Evolutionary conservation across 2,888 invertebrate species (phyloP), one percentile per base, ranked within the genome.

Genomic region (Eristalis arbustorum): DNA sequence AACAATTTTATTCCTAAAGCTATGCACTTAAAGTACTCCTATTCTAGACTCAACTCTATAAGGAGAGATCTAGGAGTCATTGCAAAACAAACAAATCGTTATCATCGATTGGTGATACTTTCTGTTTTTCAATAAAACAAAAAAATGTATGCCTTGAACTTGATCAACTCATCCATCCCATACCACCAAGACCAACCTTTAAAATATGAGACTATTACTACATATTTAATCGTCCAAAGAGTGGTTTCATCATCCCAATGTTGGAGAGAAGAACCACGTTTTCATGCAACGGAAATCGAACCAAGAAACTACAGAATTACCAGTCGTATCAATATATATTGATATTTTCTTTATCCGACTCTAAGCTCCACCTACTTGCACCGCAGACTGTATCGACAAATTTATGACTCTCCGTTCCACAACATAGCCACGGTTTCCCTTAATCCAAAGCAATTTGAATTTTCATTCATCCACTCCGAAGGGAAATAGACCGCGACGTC

Each of bases 401-500:
- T 49, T 49, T 49, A 49, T 49, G 49, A 49, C 18, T 49, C 18
- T 49, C 49, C 49, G 79, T 73, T 56, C 23, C 61, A 73, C 28
- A 62, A 37, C 64, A 8, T 61, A 22, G 64, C 64, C 59, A 42
- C 25, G 34, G 67, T 42, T 66, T 79, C 40, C 61, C 66, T 62
- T 72, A 18, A 49, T 79, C 49, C 62, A 23, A 61, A 13, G 40
- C 56, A 72, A 59, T 73, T 80, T 23, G 34, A 34, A 80, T 22
- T 18, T 37, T 59, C 56, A 78, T 63, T 57, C 40, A 64, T 62
- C 57, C 62, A 79, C 49, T 73, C 22, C 18, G 18, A 49, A 40
- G 40, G 28, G 62, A 68, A 80, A 73, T 80, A 80, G 80, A 80
- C 80, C 73, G 68, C 37, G 34, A 68, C 80, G 49, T n/a, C 37